Evolutionary conservation across 2,113 vertebrate species (phyloP).

Genomic region (Gobio gobio): DNA sequence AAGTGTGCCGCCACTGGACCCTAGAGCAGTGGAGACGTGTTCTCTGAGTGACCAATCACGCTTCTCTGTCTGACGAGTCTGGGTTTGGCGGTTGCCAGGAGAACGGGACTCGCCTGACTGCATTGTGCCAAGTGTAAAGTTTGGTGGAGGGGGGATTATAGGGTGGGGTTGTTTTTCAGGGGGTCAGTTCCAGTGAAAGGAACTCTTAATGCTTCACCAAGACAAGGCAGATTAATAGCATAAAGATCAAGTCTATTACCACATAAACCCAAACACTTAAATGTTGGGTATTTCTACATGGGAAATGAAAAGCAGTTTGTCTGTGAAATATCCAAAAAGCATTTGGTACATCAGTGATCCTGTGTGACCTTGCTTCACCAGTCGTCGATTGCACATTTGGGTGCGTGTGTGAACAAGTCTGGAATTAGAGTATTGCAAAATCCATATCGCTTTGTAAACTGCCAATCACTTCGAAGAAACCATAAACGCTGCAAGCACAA

Average conservation of each 20-base stretch:
- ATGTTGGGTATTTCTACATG: neutral
- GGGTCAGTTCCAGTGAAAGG: too few species aligned
- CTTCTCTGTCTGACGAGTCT: too few species aligned
- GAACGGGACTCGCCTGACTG: too few species aligned
- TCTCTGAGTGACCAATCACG: too few species aligned
- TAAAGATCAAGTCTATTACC: neutral
- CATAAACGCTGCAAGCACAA: constrained; percentile 12
- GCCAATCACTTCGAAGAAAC: constrained; percentile 9
- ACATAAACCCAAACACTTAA: neutral
- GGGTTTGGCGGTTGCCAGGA: too few species aligned
- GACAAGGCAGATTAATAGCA: neutral
- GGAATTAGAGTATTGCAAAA: constrained; percentile 34
- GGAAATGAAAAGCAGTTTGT: neutral
- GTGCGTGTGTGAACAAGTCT: constrained; percentile 29
- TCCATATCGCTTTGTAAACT: neutral
- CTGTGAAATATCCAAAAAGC: neutral
- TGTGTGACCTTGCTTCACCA: constrained; percentile 30
- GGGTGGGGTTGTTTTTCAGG: too few species aligned
- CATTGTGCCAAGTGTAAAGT: too few species aligned
- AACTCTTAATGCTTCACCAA: too few species aligned
- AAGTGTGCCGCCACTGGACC: too few species aligned
- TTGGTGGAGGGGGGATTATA: too few species aligned
- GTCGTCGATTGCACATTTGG: neutral
- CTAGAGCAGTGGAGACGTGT: too few species aligned
- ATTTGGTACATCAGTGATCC: neutral